Percentiles rank a stretch among this genome's conserved stretches.
Evolutionary conservation across 2,888 invertebrate species (phyloP).

Genomic region (Papilio elwesi): DNA sequence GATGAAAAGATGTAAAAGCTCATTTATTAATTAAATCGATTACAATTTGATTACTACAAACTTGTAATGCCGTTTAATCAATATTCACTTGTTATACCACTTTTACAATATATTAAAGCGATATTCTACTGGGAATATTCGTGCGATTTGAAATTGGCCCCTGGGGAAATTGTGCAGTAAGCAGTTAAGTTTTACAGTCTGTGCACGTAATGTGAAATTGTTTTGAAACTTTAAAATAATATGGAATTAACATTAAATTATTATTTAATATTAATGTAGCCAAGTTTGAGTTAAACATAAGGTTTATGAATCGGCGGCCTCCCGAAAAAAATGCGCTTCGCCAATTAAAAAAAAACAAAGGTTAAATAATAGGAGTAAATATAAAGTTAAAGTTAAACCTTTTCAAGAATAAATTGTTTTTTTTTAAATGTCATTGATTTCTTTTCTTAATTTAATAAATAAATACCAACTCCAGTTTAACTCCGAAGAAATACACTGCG

Average conservation of each 20-base stretch:
- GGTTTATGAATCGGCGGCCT: no score
- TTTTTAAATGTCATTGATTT: no score
- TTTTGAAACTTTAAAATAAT: neutral
- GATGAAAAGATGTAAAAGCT: no score
- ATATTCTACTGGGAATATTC: slow-evolving; percentile 2
- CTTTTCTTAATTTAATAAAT: no score
- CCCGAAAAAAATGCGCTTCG: no score
- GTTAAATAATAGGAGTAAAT: no score
- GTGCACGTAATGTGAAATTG: slow-evolving; percentile 2
- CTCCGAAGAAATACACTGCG: no score
- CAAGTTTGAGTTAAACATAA: neutral
- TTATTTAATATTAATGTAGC: neutral
- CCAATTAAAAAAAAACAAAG: no score
- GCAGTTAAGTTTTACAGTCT: slow-evolving; percentile 18
- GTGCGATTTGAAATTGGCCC: slow-evolving; percentile 15
- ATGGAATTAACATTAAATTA: neutral
- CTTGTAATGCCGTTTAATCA: neutral
- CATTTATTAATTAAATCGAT: neutral
- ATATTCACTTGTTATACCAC: slow-evolving; percentile 3
- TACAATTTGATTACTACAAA: neutral
- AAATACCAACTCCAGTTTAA: no score
- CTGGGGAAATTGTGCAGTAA: slow-evolving; percentile 27
- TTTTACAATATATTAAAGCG: neutral
- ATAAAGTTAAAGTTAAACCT: no score
- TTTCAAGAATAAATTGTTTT: no score